Percentiles rank a stretch among this genome's conserved stretches.
Conservation (phyloP, 2,888 invertebrate genomes). For the Aspidapion aeneum region DNA sequence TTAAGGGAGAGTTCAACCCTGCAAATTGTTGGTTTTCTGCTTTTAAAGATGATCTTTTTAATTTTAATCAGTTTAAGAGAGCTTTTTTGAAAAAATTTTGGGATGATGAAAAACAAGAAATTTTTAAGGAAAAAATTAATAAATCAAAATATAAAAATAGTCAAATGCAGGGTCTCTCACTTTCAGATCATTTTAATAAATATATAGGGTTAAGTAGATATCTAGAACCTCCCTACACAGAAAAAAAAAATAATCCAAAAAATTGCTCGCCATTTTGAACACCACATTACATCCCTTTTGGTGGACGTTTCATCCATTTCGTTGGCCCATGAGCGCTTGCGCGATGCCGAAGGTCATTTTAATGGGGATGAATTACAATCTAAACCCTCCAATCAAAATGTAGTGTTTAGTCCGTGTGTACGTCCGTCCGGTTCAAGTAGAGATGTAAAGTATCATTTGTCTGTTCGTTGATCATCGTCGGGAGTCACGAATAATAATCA, state of each 20-base stretch:
- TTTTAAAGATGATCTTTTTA: not conserved
- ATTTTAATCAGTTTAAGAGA: not conserved
- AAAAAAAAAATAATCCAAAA: not conserved
- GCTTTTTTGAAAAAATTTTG: not conserved
- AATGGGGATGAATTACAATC: not conserved
- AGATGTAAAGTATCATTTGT: no score
- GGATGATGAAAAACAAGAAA: not conserved
- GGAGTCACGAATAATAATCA: not conserved
- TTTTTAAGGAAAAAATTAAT: not conserved
- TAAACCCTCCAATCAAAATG: not conserved
- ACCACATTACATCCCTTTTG: not conserved
- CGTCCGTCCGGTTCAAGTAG: not conserved
- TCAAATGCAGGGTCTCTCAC: not conserved
- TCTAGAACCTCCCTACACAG: not conserved
- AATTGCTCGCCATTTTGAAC: constrained; percentile 3
- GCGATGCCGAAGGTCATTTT: not conserved
- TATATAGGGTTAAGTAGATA: not conserved
- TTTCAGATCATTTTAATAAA: not conserved
- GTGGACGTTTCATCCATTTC: not conserved
- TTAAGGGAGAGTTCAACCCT: constrained; percentile 7
- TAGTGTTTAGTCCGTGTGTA: not conserved
- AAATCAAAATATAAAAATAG: not conserved
- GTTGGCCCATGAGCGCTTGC: not conserved
- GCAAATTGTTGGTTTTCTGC: not conserved
- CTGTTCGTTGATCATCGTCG: no score